A percentile compares a stretch with the other conserved stretches of the same genome.
Conservation (phyloP, 2,888 invertebrate genomes). For the Chouioia cunea region DNA sequence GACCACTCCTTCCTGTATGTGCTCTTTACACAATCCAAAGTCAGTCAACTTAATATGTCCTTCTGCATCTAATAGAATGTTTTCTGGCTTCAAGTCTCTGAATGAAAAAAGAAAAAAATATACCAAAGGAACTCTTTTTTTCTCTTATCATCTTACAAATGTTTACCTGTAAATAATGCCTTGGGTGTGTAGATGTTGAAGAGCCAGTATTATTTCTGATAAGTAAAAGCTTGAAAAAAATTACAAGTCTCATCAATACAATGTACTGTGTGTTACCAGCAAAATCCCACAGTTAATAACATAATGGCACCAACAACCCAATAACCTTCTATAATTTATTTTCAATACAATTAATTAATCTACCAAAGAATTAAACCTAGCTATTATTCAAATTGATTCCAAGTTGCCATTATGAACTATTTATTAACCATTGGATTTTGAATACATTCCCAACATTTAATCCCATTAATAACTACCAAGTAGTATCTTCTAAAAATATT, state of each 20-base stretch:
- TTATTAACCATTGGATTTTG: slow-evolving; percentile 8
- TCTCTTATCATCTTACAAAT: not conserved
- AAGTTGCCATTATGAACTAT: slow-evolving; percentile 15
- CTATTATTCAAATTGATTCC: not conserved
- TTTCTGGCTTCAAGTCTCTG: slow-evolving; percentile 98
- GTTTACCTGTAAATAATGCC: slow-evolving; percentile 77
- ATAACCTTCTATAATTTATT: too few species aligned
- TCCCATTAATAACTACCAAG: slow-evolving; percentile 69
- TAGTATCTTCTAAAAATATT: slow-evolving; percentile 81
- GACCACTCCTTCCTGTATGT: slow-evolving; percentile 82
- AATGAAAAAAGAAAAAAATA: slow-evolving; percentile 8
- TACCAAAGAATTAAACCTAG: not conserved
- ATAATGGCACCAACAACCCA: too few species aligned
- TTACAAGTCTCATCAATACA: slow-evolving; percentile 30
- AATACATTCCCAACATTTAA: slow-evolving; percentile 3
- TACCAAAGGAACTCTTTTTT: slow-evolving; percentile 6
- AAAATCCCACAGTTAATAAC: too few species aligned
- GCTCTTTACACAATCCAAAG: slow-evolving; percentile 66
- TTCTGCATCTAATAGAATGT: slow-evolving; percentile 93
- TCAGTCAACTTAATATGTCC: slow-evolving; percentile 80
- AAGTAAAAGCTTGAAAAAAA: slow-evolving; percentile 72
- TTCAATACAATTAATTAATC: not conserved
- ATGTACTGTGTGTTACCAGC: too few species aligned
- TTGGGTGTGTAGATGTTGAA: slow-evolving; percentile 78
- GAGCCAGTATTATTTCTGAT: slow-evolving; percentile 78